Evolutionary conservation across 2,113 vertebrate species (phyloP).

Genomic region (Thermophis baileyi): DNA sequence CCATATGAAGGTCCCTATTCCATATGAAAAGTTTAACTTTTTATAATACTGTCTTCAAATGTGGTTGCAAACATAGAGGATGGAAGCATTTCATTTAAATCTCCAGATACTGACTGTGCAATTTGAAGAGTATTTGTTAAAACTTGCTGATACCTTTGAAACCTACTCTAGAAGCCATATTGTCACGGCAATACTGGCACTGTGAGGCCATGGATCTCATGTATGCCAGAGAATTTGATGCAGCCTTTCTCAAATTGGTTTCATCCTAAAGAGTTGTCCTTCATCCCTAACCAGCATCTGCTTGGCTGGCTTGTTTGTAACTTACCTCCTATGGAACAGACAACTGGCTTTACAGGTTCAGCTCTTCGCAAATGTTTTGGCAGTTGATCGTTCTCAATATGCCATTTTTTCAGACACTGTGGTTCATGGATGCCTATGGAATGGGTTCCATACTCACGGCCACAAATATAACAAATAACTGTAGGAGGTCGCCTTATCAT

Average conservation of each 20-base stretch:
- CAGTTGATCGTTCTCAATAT: conserved; percentile 68
- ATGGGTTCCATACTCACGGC: conserved; percentile 73
- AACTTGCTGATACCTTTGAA: background rate
- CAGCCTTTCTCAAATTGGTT: background rate
- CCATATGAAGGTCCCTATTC: background rate
- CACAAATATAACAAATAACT: conserved; percentile 73
- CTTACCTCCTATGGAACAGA: conserved; percentile 65
- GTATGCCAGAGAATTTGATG: background rate
- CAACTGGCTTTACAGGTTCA: conserved; percentile 69
- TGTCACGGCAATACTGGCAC: background rate
- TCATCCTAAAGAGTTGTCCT: background rate
- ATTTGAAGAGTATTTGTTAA: background rate
- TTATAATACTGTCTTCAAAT: background rate
- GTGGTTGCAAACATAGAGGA: background rate
- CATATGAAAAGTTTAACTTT: background rate
- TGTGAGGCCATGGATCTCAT: background rate
- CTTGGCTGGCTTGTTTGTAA: background rate
- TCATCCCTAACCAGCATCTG: background rate
- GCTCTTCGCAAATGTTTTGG: conserved; percentile 67
- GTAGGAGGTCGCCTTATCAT: conserved; percentile 60
- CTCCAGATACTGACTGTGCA: background rate
- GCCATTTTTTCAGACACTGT: conserved; percentile 78
- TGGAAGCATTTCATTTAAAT: background rate
- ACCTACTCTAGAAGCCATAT: background rate
- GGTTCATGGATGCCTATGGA: conserved; percentile 76